Percentiles rank a stretch among this genome's conserved stretches.
phyloP scores from a whole-genome alignment of 2,888 invertebrate genomes.

The Glyphotaelius pellucidus region DNA sequence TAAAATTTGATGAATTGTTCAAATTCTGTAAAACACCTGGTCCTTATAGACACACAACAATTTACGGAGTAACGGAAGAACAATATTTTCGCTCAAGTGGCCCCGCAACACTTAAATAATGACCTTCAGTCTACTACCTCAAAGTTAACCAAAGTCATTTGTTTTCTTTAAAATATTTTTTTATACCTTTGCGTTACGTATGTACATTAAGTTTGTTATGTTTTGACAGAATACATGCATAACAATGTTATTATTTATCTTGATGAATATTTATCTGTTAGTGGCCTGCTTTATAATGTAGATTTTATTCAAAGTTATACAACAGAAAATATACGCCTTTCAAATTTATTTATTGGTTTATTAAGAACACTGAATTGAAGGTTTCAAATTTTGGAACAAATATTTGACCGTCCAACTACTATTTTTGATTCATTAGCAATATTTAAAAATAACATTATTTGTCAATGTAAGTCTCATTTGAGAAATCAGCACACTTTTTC shows the following conservation, averaged over 20 bases:
- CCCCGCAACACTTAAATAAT: background rate
- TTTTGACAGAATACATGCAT: background rate
- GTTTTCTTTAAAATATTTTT: constrained; percentile 28
- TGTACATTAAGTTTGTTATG: background rate
- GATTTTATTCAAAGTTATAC: background rate
- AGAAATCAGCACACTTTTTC: too few relatives aligned
- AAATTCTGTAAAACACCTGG: too few relatives aligned
- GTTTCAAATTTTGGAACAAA: too few relatives aligned
- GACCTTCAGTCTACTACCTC: constrained; percentile 2
- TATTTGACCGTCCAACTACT: too few relatives aligned
- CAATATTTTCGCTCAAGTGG: constrained; percentile 27
- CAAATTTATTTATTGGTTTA: background rate
- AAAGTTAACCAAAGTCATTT: constrained; percentile 39
- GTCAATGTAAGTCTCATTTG: too few relatives aligned
- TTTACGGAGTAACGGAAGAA: constrained; percentile 37
- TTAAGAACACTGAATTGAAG: background rate
- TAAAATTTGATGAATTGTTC: too few relatives aligned
- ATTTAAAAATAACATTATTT: too few relatives aligned
- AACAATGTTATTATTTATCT: background rate
- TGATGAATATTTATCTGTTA: background rate
- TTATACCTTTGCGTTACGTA: background rate
- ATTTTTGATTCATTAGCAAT: too few relatives aligned
- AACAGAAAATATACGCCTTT: background rate
- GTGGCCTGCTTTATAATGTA: background rate
- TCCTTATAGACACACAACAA: background rate